Base-by-base conservation (phyloP, 2,113 vertebrate genomes). In the Bombycilla garrulus region DNA sequence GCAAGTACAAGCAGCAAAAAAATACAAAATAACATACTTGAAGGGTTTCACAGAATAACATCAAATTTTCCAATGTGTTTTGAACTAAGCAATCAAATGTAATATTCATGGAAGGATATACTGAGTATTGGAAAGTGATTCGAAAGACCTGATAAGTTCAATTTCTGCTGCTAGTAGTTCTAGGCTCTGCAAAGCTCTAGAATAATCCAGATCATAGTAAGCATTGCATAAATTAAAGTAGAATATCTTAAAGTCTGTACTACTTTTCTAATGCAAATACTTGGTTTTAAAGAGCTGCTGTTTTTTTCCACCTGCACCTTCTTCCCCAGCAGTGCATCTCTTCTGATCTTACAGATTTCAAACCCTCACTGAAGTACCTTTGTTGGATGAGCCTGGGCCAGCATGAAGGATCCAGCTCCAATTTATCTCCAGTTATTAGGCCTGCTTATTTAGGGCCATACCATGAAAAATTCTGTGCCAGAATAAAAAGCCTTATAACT, bases 21-120 rank as follows among this genome's bases (percentile, higher is more conserved):
- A 20, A 23, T 2, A 24, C 0, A 8, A 89, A 60, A 25, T 67
- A 50, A 72, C 17, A 3, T 10, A 81, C 3, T 65, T 0, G 0
- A 15, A 56, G 11, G 47, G 24, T 79, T 85, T 48, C 54, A 56
- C 73, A 80, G 14, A 85, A 21, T 45, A 86, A 50, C 22, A 65
- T 36, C 28, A 77, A 48, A 7, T 45, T 88, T 73, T 92, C 50
- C 23, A 28, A 18, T 45, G 16, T 57, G 23, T 77, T 77, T 73
- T 6, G 1, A 86, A 90, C 14, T 38, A 53, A 79, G 47, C 16
- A 79, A 84, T 10, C 15, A 82, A 80, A 61, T 48, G 22, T 20
- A 44, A 56, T 78, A 35, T 78, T 93, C 11, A 16, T 42, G 21
- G 40, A 64, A 76, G 21, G 16, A 10, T 69, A 8, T 33, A 15